phyloP scores from a whole-genome alignment of 1,140 invertebrate genomes.

The Asbolus verrucosus region DNA sequence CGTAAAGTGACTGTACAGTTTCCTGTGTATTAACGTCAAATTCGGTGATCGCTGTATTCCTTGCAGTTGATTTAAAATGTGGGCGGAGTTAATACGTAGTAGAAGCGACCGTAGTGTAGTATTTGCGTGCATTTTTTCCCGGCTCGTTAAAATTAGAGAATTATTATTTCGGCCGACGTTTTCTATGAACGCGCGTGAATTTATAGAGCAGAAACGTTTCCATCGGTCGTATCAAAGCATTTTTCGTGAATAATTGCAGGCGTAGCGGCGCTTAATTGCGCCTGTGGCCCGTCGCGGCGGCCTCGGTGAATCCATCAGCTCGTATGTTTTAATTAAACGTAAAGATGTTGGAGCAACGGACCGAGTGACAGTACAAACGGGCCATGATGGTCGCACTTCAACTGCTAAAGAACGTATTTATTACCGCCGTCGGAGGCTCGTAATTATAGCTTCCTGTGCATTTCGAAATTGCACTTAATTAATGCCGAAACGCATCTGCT shows the following conservation, averaged over 20 bases:
- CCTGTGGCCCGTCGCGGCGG: slow-evolving; percentile 18
- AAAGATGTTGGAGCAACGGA: slow-evolving; percentile 59
- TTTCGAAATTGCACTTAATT: slow-evolving; percentile 40
- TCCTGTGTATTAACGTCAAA: too few species aligned
- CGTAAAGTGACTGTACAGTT: too few species aligned
- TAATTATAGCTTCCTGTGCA: slow-evolving; percentile 53
- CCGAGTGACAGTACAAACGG: slow-evolving; percentile 61
- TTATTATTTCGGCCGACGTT: too few species aligned
- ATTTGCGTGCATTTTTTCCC: too few species aligned
- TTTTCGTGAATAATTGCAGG: slow-evolving; percentile 10
- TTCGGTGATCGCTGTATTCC: too few species aligned
- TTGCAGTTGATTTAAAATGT: too few species aligned
- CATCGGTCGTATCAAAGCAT: slow-evolving; percentile 5
- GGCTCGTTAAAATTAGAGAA: too few species aligned
- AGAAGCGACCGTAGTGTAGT: too few species aligned
- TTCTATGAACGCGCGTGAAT: too few species aligned
- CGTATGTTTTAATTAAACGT: slow-evolving; percentile 60
- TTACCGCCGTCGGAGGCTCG: slow-evolving; percentile 47
- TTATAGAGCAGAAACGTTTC: neutral
- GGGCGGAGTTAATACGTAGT: too few species aligned
- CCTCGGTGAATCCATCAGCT: slow-evolving; percentile 58
- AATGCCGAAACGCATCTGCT: slow-evolving; percentile 40
- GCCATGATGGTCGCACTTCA: slow-evolving; percentile 61
- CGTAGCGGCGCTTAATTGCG: slow-evolving; percentile 31
- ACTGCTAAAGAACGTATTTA: slow-evolving; percentile 62